Evolutionary conservation across 2,797 vertebrate genomes (phyloP).

Genomic region (Sebastes ruberrimus): DNA sequence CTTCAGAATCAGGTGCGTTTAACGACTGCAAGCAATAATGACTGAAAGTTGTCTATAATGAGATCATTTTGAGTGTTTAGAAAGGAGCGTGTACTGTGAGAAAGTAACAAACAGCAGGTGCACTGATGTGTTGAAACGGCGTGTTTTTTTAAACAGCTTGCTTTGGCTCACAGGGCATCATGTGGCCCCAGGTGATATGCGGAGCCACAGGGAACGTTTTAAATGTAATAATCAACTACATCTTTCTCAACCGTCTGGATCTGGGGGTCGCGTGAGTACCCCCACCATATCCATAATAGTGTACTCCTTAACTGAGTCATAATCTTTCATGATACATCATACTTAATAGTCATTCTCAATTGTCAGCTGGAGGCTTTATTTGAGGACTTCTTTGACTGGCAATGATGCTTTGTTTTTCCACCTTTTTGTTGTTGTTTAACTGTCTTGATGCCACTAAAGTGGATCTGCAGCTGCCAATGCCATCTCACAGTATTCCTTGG

Average conservation of each 20-base stretch:
- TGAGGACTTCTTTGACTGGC: not conserved
- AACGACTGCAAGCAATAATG: slow-evolving; percentile 6
- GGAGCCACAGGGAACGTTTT: slow-evolving; percentile 86
- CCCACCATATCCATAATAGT: not conserved
- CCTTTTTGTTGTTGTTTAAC: not conserved
- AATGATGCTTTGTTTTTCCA: not conserved
- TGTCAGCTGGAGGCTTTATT: not conserved
- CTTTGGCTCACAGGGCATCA: slow-evolving; percentile 82
- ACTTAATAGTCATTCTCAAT: not conserved
- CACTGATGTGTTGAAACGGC: not conserved
- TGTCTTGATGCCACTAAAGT: slow-evolving; percentile 57
- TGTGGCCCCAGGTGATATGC: slow-evolving; percentile 80
- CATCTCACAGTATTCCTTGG: slow-evolving; percentile 86
- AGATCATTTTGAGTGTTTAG: not conserved
- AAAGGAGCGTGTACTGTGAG: not conserved
- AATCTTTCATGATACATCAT: not conserved
- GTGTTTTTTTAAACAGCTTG: not conserved
- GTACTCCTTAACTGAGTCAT: not conserved
- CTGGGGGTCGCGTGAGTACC: slow-evolving; percentile 89
- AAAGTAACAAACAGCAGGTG: slow-evolving; percentile 8
- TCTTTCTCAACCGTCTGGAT: slow-evolving; percentile 84
- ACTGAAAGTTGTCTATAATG: not conserved
- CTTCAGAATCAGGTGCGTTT: slow-evolving; percentile 82
- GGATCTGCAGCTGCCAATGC: slow-evolving; percentile 90
- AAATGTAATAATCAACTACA: slow-evolving; percentile 88